Evolutionary conservation across 2,888 invertebrate species (phyloP), one percentile per base, ranked within the genome.

Genomic region (Idaea straminata): DNA sequence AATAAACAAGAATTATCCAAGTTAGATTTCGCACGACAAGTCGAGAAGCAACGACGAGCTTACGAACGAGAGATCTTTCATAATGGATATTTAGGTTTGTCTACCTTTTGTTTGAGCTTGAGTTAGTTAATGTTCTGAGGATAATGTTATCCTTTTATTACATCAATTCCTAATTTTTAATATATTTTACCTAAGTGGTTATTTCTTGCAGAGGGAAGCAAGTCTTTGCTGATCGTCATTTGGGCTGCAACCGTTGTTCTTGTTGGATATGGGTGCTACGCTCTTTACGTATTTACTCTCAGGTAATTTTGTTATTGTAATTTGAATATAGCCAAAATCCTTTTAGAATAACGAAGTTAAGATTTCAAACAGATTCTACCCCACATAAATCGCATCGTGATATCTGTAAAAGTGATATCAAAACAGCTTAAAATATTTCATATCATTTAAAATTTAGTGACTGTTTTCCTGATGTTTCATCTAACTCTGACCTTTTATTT

Each of bases 181-280:
- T 25, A 25, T 25, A 25, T 25, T 25, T 25, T 25, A 25, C 25
- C 25, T 25, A 25, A 25, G 25, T 25, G 25, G 25, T 6, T 63
- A 61, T 65, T 34, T 34, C 61, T 74, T 69, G 15, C 83, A 92
- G 92, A 91, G 86, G 90, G 91, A 64, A 86, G 86, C 74, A 83
- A 75, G 64, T 87, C 91, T 3, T 74, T 89, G 25, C 67, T 90
- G 72, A 85, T 83, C 0, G 82, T 89, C 58, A 86, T 91, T 64
- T 91, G 91, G 91, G 85, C 88, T 3, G 89, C 92, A 10, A 90
- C 89, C 13, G 83, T 89, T 66, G 83, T 91, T 58, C 85, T 91
- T 72, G 83, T 83, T 71, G 66, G 88, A 66, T 91, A 88, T 69
- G 91, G 89, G 69, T 83, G 81, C 4, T 86, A 83, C 72, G 83